A percentile compares a stretch with the other conserved stretches of the same genome.
Conservation (phyloP, 2,888 invertebrate species). For the Cheilosia variabilis region DNA sequence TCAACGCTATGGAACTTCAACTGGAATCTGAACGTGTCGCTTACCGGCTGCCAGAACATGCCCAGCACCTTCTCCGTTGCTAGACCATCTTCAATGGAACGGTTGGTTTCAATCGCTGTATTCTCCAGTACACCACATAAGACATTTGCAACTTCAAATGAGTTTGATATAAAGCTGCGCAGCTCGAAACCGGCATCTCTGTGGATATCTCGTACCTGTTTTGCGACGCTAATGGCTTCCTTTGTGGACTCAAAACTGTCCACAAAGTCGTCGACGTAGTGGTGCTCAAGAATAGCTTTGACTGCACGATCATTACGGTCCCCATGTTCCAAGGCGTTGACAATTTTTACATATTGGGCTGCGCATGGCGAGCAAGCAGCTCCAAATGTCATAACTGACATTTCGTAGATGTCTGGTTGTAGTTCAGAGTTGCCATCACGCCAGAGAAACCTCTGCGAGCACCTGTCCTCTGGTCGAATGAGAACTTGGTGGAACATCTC, state of each 20-base stretch:
- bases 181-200: constrained; percentile 18
- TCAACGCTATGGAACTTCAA: constrained; percentile 38
- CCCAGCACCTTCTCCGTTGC: constrained; percentile 66
- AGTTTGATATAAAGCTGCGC: constrained; percentile 6
- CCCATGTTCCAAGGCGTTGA: background rate
- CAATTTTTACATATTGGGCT: constrained; percentile 64
- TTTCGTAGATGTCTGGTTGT: constrained; percentile 47
- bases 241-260: background rate
- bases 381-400: constrained; percentile 59
- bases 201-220: constrained; percentile 9
- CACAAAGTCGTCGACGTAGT: constrained; percentile 41
- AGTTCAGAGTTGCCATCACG: constrained; percentile 36
- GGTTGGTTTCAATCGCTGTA: too few species aligned
- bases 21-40: constrained; percentile 59
- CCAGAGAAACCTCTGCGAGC: constrained; percentile 79
- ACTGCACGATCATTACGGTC: constrained; percentile 23
- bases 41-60: constrained; percentile 64
- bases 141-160: background rate
- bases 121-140: too few species aligned
- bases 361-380: constrained; percentile 14
- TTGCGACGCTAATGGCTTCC: constrained; percentile 1
- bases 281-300: constrained; percentile 45
- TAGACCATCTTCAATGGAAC: background rate
- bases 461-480: constrained; percentile 76
- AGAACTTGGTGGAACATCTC: constrained; percentile 28